Base-by-base conservation (phyloP, 2,888 invertebrate species). In the Galeopsomyia nigrocyanea region DNA sequence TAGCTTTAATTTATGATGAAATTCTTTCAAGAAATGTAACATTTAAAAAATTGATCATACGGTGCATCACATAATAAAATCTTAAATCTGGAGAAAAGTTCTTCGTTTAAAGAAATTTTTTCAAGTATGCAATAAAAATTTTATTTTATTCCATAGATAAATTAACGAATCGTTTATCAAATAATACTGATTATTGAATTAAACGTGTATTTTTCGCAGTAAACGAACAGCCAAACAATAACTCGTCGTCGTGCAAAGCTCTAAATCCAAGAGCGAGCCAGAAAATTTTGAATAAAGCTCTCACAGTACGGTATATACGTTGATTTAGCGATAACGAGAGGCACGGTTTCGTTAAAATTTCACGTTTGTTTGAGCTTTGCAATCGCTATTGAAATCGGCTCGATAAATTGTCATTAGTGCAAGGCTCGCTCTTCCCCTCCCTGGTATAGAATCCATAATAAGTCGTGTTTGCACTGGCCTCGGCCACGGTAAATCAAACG, bases 381-480 rank as follows among this genome's bases (percentile, higher is more conserved):
- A 66, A 66, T 62, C 66, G 61, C 56, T 49, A 55, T 71, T 66
- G 66, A 61, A 66, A 61, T 60, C 53, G 1, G 62, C 62, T 67
- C 66, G 62, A 67, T 71, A 71, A 71, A 71, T 71, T 56, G 51
- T 66, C 67, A 67, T 71, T 67, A 67, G 62, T 31, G 46, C 19
- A 26, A 39, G 16, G 5, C 9, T 21, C 17, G 47, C 19, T n/a
- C 3, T 26, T 7, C 22, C 16, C 14, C 39, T 10, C 7, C 39
- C 7, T 10, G 1, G 53, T 39, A 39, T 64, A 63, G 60, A 68
- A 73, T 73, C 53, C 49, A 60, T 64, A 68, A 73, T 68, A 64
- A 68, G 64, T 68, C 60, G 10, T 26, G 63, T 64, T 68, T 68
- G 64, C 49, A 26, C 10, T 7, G 53, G n/a, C 19, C 13, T 26